These are phyloP conservation scores for Alauda arvensis DNA, from an alignment of 2,797 vertebrate species.

Conservation along the genomic window DNA sequence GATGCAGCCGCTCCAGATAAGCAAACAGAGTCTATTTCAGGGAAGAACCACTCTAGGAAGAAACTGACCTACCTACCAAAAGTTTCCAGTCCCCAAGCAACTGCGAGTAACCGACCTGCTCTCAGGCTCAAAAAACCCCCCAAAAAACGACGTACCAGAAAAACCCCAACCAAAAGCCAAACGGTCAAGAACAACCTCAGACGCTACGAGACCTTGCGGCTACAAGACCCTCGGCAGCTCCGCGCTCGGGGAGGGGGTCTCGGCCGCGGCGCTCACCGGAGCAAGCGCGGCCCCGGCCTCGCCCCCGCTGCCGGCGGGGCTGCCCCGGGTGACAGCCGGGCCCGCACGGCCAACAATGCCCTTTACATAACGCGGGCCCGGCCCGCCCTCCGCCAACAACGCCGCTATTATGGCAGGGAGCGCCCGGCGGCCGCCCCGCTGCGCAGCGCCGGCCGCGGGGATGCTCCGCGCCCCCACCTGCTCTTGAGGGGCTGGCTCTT, in stretches of 20 bases:
- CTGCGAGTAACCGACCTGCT: background rate
- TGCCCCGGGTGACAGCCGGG: background rate
- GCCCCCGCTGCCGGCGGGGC: background rate
- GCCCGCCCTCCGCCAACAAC: slow-evolving; percentile 34
- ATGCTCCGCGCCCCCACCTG: slow-evolving; percentile 81
- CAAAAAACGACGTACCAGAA: background rate
- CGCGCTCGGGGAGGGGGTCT: background rate
- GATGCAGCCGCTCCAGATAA: slow-evolving; percentile 29
- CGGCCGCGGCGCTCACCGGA: background rate
- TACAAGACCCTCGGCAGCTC: background rate
- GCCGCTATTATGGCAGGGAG: slow-evolving; percentile 31
- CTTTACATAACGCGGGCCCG: slow-evolving; percentile 47
- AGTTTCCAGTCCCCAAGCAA: background rate
- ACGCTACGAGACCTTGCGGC: background rate
- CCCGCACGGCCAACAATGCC: slow-evolving; percentile 44
- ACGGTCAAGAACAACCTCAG: background rate
- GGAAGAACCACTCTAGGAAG: background rate
- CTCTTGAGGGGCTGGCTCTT: slow-evolving; percentile 93
- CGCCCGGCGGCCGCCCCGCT: slow-evolving; percentile 23
- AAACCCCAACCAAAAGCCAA: background rate
- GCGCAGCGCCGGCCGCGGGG: background rate
- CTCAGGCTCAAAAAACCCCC: background rate
- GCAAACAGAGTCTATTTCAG: background rate
- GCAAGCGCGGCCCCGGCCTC: background rate
- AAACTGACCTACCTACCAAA: slow-evolving; percentile 17